Evolutionary conservation across 2,113 vertebrate species (phyloP), one percentile per base, ranked within the genome.

Genomic region (Oncorhynchus tshawytscha): DNA sequence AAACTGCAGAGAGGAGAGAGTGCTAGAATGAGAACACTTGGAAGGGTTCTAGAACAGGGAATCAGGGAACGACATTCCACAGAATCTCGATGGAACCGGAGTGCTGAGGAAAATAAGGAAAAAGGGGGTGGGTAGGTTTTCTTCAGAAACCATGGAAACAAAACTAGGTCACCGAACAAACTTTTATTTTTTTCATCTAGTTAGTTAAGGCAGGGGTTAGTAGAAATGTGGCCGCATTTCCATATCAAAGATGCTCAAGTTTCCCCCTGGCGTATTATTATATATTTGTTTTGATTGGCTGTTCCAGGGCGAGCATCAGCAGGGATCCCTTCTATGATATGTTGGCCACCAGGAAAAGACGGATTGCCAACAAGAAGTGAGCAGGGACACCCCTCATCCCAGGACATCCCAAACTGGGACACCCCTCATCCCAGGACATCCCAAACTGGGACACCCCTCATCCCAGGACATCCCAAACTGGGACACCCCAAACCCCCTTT

Each of bases 311-410:
- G 31, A 99, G 98, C 86, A 99, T 99, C 89, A 99, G 97, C 89
- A 95, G 95, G 87, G 97, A 99, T 75, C 98, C 98, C 31, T 99
- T 99, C 92, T 99, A 99, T 18, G 97, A 99, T 91, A 99, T 99
- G 98, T 79, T 99, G 88, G 98, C 98, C 78, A 99, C 97, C 60
- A 94, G 98, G 92, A 99, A 99, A 84, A 93, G 96, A 86, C 95
- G 98, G 87, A 95, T 99, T 73, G 97, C 98, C 89, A 99, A 97
- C 91, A 99, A 99, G 89, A 99, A 99, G 86, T 99, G 96, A 94
- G 67, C 78, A 71, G 45, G 70, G 57, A 29, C 65, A 57, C 6
- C 29, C 72, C 31, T 29, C 25, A 27, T 15, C 13, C 45, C 2
- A 5, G 5, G 20, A n/a, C 16, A 45, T 18, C 29, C 25, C 25